Evolutionary conservation across 2,113 vertebrate genomes (phyloP).

Genomic region (Columba livia): DNA sequence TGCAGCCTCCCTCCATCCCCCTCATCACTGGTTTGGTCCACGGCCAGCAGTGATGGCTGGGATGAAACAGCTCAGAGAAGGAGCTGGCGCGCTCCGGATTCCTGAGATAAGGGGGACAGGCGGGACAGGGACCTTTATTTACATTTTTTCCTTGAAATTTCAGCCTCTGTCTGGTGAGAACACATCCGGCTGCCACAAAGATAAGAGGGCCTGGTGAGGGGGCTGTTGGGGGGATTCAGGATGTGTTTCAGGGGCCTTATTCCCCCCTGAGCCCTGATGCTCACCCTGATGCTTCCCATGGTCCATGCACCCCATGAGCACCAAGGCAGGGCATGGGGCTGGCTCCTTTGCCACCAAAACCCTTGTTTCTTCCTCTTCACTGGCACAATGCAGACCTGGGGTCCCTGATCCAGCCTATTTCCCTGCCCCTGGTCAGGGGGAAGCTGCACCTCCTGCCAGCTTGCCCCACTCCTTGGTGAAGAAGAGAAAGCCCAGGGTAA

Average conservation of each 20-base stretch:
- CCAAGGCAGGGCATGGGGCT: rapidly evolving
- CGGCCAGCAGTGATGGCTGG: not conserved
- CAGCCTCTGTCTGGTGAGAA: not conserved
- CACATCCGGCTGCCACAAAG: not conserved
- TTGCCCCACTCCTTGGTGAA: not conserved
- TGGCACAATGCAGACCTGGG: not conserved
- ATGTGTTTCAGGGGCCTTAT: not conserved
- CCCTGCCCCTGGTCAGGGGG: not conserved
- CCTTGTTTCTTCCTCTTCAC: not conserved
- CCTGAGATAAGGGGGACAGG: slow-evolving; percentile 50
- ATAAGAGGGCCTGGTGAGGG: not conserved
- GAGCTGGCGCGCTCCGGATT: not conserved
- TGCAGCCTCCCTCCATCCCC: not conserved
- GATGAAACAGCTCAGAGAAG: slow-evolving; percentile 14
- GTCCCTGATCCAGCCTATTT: not conserved
- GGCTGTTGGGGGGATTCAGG: not conserved
- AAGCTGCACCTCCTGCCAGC: not conserved
- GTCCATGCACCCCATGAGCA: too few relatives aligned
- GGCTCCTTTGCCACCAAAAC: not conserved
- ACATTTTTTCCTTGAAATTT: slow-evolving; percentile 55
- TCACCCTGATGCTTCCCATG: too few relatives aligned
- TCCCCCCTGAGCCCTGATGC: rapidly evolving
- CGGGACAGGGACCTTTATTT: slow-evolving; percentile 59
- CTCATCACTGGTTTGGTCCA: rapidly evolving
- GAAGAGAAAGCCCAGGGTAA: not conserved